Conservation (phyloP, 1,140 invertebrate species). For the Homarus americanus region DNA sequence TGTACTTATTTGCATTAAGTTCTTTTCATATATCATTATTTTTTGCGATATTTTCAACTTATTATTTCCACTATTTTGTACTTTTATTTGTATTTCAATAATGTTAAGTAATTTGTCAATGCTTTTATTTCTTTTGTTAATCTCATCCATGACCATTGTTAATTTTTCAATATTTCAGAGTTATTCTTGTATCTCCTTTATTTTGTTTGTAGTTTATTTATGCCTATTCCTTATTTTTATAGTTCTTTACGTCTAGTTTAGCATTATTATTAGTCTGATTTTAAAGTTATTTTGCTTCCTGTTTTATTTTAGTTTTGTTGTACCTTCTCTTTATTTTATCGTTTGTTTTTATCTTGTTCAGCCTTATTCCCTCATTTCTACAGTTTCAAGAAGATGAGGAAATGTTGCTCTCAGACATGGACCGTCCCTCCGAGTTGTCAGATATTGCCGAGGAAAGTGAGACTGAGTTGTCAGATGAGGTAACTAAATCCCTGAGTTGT, state of each 20-base stretch:
- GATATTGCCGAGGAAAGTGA: conserved; percentile 80
- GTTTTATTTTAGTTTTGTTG: neutral
- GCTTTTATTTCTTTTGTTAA: too few species aligned
- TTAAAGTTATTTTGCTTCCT: neutral
- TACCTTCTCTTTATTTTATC: neutral
- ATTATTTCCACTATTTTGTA: too few species aligned
- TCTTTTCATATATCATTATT: too few species aligned
- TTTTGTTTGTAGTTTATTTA: neutral
- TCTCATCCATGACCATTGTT: too few species aligned
- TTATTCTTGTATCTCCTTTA: neutral
- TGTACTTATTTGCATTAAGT: too few species aligned
- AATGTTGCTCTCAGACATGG: conserved; percentile 58
- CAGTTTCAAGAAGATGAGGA: conserved; percentile 61
- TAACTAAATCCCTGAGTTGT: conserved; percentile 76
- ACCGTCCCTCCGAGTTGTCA: conserved; percentile 79
- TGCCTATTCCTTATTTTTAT: neutral
- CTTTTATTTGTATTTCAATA: too few species aligned
- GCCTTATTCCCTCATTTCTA: conserved; percentile 6
- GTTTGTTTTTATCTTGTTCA: neutral
- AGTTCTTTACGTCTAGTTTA: neutral
- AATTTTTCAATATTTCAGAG: neutral
- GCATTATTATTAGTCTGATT: neutral
- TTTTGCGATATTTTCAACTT: too few species aligned
- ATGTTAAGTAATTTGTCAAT: too few species aligned
- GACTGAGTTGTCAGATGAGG: conserved; percentile 76